Base-by-base conservation (phyloP, 2,797 vertebrate genomes). In the Falco biarmicus region DNA sequence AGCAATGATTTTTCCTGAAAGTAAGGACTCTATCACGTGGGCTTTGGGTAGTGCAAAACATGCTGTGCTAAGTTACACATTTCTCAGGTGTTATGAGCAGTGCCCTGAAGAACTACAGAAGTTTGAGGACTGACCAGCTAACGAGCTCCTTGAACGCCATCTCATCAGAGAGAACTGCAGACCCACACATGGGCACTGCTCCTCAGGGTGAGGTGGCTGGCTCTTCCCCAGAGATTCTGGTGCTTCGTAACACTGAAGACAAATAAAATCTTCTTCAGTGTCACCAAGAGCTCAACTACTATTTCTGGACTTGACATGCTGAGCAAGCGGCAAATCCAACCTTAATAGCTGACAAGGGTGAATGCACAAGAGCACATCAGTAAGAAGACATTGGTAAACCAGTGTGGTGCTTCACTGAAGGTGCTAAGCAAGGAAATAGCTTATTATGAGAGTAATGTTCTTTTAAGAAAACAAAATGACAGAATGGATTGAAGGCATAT, bases 321-420 rank as follows among this genome's bases (percentile, higher is more conserved):
- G 37, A 63, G 16, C 19, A n/a, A 63, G 9, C 5, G 20, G 15
- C 19, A 77, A 57, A 82, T 18, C 11, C 0, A 0, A 28, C 19
- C 4, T 24, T 47, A 54, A 20, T 34, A 48, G 66, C 11, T 43
- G 26, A 41, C 13, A 15, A 17, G 31, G 19, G 4, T 50, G 66
- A 84, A 76, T 8, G n/a, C 29, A n/a, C 19, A 64, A 68, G 25
- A 59, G 22, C 12, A 41, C 12, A 18, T 56, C 32, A 50, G 7
- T 47, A 65, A 61, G 54, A 41, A 17, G 12, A 56, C 21, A 18
- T 0, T 25, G 19, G 39, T 28, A 43, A 37, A 85, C 69, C 3
- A 34, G 13, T 2, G 25, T 20, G 25, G 32, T 34, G 15, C 21
- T 78, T 82, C 59, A 28, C 31, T 16, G 41, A 82, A 37, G 17